Conservation (phyloP, 2,797 vertebrate genomes). For the Acridotheres tristis region DNA sequence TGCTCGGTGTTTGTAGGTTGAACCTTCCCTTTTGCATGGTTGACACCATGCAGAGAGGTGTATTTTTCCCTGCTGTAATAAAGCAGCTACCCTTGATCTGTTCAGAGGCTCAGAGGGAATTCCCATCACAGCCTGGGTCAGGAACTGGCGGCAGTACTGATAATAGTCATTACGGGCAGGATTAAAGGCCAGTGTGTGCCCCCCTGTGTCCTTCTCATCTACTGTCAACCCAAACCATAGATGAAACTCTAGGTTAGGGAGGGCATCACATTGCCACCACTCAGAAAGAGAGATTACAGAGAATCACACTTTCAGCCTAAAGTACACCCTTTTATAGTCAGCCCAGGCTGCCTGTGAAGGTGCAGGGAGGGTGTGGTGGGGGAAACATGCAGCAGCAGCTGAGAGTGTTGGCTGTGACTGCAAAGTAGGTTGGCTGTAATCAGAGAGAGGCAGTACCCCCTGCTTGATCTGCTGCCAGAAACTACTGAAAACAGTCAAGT, state of each 20-base stretch:
- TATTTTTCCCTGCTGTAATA: conserved; percentile 4
- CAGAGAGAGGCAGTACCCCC: neutral
- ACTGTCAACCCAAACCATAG: neutral
- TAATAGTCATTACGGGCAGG: neutral
- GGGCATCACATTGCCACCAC: neutral
- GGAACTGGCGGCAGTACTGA: neutral
- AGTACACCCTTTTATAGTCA: neutral
- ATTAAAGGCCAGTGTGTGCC: neutral
- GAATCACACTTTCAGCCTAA: neutral
- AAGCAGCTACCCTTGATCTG: neutral
- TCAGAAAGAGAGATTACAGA: neutral
- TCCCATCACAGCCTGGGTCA: neutral
- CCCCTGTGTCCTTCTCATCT: neutral
- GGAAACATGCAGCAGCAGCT: neutral
- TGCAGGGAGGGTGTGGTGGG: neutral
- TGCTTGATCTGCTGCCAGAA: neutral
- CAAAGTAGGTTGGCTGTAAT: neutral
- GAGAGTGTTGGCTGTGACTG: neutral
- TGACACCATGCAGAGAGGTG: neutral
- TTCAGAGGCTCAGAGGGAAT: neutral
- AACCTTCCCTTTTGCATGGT: neutral
- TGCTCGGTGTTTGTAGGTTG: neutral
- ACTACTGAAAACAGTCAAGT: neutral
- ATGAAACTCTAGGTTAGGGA: neutral
- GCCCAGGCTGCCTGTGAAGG: neutral